Evolutionary conservation across 2,797 vertebrate species (phyloP).

Genomic region (Mus spretus): DNA sequence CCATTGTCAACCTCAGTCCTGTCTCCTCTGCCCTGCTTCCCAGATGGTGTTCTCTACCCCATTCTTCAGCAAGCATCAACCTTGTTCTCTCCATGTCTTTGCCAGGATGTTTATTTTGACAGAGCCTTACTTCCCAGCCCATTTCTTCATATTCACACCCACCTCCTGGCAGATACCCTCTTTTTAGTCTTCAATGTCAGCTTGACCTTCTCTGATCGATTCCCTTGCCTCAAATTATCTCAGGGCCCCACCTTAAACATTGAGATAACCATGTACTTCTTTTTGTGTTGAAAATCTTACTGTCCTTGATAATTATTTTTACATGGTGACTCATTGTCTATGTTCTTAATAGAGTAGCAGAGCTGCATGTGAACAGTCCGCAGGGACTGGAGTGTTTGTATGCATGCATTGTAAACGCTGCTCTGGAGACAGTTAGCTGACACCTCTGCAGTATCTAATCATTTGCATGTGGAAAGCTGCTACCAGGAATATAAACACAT

Average conservation of each 20-base stretch:
- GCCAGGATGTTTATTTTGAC: background rate
- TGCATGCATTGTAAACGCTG: background rate
- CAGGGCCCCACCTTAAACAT: background rate
- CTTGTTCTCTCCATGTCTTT: background rate
- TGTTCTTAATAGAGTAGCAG: slow-evolving; percentile 20
- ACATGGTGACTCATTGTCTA: slow-evolving; percentile 15
- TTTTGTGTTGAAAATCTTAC: background rate
- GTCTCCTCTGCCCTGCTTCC: background rate
- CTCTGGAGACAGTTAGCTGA: background rate
- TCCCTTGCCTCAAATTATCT: background rate
- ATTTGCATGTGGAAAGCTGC: background rate
- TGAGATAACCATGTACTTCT: background rate
- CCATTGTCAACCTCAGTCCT: background rate
- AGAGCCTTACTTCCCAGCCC: background rate
- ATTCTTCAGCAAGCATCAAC: background rate
- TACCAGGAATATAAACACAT: background rate
- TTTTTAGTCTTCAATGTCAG: background rate
- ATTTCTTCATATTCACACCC: background rate
- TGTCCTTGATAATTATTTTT: slow-evolving; percentile 34
- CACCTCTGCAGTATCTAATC: background rate
- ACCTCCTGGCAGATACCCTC: background rate
- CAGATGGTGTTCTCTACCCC: background rate
- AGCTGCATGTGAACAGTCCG: background rate
- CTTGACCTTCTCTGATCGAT: background rate
- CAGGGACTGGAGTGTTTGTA: background rate